These are phyloP conservation scores for Thinocorus orbignyianus DNA, from an alignment of 2,113 vertebrate genomes.

Conservation along the genomic window DNA sequence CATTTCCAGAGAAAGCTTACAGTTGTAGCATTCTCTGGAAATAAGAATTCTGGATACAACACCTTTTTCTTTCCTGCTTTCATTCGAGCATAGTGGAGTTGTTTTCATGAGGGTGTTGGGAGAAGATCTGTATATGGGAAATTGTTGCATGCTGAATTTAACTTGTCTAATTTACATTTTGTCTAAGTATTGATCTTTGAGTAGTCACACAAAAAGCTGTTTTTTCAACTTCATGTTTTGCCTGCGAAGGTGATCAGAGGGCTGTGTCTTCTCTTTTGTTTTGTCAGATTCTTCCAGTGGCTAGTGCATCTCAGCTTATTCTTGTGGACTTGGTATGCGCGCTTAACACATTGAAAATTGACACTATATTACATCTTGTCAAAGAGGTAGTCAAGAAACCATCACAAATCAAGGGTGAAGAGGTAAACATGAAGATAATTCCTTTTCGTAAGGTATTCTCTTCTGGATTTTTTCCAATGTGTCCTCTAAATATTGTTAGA, in stretches of 20 bases:
- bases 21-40: not conserved
- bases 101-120: not conserved
- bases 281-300: conserved; percentile 82
- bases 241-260: not conserved
- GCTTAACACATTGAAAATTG: conserved; percentile 81
- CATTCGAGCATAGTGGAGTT: not conserved
- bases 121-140: not conserved
- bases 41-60: not conserved
- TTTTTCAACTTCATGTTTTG: not conserved
- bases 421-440: conserved; percentile 74
- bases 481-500: not conserved
- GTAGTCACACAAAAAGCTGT: not conserved
- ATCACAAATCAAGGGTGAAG: conserved; percentile 88
- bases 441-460: not conserved
- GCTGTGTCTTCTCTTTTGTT: not conserved
- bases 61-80: not conserved
- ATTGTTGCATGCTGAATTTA: not conserved
- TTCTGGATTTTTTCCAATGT: not conserved
- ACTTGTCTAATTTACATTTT: not conserved
- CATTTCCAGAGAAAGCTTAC: not conserved
- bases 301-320: conserved; percentile 81
- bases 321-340: conserved; percentile 90
- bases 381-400: conserved; percentile 97
- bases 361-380: conserved; percentile 85
- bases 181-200: not conserved